Conservation (phyloP, 2,888 invertebrate species). For the Lacanobia oleracea region DNA sequence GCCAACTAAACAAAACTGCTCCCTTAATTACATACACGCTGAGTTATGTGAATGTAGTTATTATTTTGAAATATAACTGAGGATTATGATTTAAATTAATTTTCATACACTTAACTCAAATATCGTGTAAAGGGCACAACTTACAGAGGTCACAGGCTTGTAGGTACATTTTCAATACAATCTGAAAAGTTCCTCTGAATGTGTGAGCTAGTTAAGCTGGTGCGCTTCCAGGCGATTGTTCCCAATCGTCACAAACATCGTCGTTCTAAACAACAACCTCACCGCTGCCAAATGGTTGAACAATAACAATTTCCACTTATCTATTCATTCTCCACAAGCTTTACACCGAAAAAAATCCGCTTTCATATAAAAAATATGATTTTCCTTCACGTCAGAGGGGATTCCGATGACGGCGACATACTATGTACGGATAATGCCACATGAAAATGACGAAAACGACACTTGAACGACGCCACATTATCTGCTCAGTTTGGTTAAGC, state of each 20-base stretch:
- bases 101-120: not conserved
- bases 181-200: constrained; percentile 9
- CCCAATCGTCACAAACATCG: constrained; percentile 24
- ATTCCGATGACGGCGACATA: constrained; percentile 70
- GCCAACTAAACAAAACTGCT: constrained; percentile 11
- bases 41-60: not conserved
- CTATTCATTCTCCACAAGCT: constrained; percentile 47
- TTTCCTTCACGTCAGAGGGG: constrained; percentile 67
- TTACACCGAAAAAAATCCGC: constrained; percentile 51
- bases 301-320: constrained; percentile 59
- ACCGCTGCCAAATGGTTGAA: constrained; percentile 35
- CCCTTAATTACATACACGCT: constrained; percentile 3
- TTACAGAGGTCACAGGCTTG: not conserved
- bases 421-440: constrained; percentile 71
- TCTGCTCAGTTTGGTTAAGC: constrained; percentile 6
- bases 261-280: constrained; percentile 17
- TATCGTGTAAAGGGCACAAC: not conserved
- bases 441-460: constrained; percentile 71
- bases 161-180: not conserved
- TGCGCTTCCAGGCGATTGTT: constrained; percentile 10
- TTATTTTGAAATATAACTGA: constrained; percentile 4
- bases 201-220: constrained; percentile 16
- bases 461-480: constrained; percentile 50
- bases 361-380: constrained; percentile 68
- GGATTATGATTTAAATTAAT: constrained; percentile 1